phyloP scores from a whole-genome alignment of 2,888 invertebrate genomes.

The Xestia c-nigrum region DNA sequence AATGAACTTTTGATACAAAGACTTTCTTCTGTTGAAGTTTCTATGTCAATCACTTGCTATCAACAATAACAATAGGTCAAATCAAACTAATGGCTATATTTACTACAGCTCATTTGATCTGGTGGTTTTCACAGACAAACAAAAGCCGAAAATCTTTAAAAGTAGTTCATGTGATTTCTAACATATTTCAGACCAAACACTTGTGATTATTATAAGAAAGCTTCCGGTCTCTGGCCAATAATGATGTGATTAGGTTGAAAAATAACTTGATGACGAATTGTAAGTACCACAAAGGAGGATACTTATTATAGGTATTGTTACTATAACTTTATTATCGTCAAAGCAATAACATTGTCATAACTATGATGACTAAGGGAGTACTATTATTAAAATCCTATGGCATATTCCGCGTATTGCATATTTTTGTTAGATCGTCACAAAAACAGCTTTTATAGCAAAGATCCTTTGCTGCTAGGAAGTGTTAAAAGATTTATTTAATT shows the following conservation, averaged over 20 bases:
- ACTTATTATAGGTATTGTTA: slow-evolving; percentile 9
- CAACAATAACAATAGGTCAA: slow-evolving; percentile 24
- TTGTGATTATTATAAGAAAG: neutral
- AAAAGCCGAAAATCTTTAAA: slow-evolving; percentile 17
- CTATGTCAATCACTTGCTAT: slow-evolving; percentile 32
- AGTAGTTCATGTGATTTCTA: slow-evolving; percentile 26
- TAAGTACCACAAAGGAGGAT: neutral
- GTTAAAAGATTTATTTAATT: neutral
- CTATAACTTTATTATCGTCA: slow-evolving; percentile 2
- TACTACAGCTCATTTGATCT: slow-evolving; percentile 24
- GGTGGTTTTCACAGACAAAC: slow-evolving; percentile 21
- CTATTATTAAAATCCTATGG: neutral
- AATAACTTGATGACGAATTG: neutral
- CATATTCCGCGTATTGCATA: neutral
- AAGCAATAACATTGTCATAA: slow-evolving; percentile 25
- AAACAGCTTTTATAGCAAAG: neutral
- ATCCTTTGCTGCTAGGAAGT: neutral
- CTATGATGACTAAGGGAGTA: neutral
- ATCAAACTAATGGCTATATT: slow-evolving; percentile 35
- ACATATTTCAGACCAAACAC: slow-evolving; percentile 17
- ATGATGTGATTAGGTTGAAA: neutral
- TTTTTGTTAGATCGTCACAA: neutral
- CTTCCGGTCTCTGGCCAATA: slow-evolving; percentile 14
- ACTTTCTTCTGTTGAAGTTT: slow-evolving; percentile 29
- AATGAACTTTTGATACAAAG: too few relatives aligned